These are phyloP conservation scores for Sphaerodactylus townsendi DNA, from an alignment of 2,113 vertebrate genomes.

Conservation along the genomic window DNA sequence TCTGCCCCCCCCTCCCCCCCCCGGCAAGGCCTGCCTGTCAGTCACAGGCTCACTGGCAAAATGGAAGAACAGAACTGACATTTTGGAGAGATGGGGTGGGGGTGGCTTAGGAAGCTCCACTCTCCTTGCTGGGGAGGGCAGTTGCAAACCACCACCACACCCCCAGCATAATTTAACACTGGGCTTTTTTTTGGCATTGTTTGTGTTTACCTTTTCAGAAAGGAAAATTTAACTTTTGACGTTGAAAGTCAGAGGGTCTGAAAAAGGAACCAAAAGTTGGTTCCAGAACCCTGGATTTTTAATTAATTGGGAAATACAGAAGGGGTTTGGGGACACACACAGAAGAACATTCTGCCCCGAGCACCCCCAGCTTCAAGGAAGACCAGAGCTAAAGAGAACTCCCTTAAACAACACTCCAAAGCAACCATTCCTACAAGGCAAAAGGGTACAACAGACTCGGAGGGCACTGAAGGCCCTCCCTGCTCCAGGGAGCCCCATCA, in stretches of 20 bases:
- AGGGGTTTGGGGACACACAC: neutral
- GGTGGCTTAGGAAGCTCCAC: neutral
- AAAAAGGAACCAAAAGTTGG: neutral
- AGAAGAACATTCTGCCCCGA: too few relatives aligned
- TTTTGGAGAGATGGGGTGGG: neutral
- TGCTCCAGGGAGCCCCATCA: too few relatives aligned
- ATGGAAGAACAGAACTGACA: neutral
- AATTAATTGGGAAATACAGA: neutral
- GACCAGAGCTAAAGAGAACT: too few relatives aligned
- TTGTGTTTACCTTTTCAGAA: neutral
- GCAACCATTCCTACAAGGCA: too few relatives aligned
- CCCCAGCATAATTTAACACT: neutral
- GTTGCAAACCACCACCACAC: too few relatives aligned
- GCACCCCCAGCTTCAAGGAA: too few relatives aligned
- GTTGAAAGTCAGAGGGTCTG: neutral
- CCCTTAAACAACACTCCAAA: too few relatives aligned
- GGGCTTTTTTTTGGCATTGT: neutral
- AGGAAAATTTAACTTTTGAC: too few relatives aligned
- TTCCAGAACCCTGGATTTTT: neutral
- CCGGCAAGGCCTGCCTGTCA: constrained; percentile 7
- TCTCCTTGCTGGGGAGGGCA: neutral
- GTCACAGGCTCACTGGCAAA: neutral
- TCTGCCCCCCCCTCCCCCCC: constrained; percentile 62
- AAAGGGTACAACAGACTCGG: too few relatives aligned
- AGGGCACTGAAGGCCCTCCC: too few relatives aligned